Evolutionary conservation across 2,113 vertebrate genomes (phyloP).

Genomic region (Daubentonia madagascariensis): DNA sequence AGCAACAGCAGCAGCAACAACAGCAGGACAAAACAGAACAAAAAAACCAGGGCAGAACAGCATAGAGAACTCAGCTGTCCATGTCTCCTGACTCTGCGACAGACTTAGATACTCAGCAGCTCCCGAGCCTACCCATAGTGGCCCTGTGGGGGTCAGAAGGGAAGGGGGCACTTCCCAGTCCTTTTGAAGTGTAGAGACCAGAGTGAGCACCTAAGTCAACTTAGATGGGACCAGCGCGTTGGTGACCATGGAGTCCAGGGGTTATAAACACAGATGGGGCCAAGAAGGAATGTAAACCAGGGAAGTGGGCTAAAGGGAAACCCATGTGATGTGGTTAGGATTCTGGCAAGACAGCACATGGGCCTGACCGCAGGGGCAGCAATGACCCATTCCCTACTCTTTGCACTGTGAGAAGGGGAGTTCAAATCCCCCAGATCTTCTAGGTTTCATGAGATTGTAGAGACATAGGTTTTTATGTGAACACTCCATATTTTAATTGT

Average conservation of each 20-base stretch:
- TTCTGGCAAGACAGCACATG: background rate
- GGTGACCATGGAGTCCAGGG: fast-evolving
- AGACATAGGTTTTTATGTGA: background rate
- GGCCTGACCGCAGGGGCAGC: too few species aligned
- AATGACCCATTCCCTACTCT: fast-evolving
- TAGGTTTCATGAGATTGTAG: background rate
- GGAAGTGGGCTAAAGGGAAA: fast-evolving
- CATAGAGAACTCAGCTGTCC: background rate
- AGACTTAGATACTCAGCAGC: too few species aligned
- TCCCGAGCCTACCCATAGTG: fast-evolving
- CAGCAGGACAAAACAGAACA: background rate
- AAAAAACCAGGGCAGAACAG: background rate
- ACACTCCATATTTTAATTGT: background rate
- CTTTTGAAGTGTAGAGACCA: background rate
- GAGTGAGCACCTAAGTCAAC: background rate
- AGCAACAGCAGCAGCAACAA: too few species aligned
- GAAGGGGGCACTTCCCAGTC: background rate
- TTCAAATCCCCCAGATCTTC: background rate
- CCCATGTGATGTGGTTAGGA: fast-evolving
- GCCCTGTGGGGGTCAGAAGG: background rate
- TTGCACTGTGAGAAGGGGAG: background rate
- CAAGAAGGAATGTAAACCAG: background rate
- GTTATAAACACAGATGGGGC: background rate
- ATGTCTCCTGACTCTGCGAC: fast-evolving
- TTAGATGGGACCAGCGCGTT: background rate